These are phyloP conservation scores for Circaetus gallicus DNA, from an alignment of 2,113 vertebrate genomes.

Conservation along the genomic window DNA sequence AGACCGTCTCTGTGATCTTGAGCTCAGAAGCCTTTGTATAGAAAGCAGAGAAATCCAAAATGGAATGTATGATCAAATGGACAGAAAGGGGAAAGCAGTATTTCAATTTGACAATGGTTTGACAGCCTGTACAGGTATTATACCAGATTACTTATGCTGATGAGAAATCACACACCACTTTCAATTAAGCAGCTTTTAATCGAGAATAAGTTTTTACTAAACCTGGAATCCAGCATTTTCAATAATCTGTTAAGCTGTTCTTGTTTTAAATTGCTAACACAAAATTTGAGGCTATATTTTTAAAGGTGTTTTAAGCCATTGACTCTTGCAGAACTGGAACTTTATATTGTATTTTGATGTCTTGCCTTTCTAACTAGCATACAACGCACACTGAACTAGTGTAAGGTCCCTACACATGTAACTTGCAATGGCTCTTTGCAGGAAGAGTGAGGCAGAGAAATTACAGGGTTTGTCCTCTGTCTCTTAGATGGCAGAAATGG, in stretches of 20 bases:
- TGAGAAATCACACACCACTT: background rate
- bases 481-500: background rate
- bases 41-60: background rate
- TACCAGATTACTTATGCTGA: background rate
- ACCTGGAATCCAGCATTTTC: background rate
- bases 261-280: background rate
- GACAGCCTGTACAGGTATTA: slow-evolving; percentile 9
- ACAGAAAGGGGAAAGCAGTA: background rate
- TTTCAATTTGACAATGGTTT: background rate
- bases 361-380: background rate
- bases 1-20: background rate
- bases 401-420: background rate
- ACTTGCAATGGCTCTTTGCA: background rate
- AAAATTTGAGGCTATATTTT: background rate
- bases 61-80: background rate
- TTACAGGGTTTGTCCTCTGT: background rate
- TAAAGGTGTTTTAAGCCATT: background rate
- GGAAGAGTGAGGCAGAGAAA: background rate
- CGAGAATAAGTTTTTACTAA: background rate
- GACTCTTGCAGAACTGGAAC: background rate
- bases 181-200: slow-evolving; percentile 8
- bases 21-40: background rate
- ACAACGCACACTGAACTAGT: background rate
- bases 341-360: background rate
- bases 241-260: background rate